phyloP scores from a whole-genome alignment of 2,888 invertebrate species.

The Ormyrus nitidulus region DNA sequence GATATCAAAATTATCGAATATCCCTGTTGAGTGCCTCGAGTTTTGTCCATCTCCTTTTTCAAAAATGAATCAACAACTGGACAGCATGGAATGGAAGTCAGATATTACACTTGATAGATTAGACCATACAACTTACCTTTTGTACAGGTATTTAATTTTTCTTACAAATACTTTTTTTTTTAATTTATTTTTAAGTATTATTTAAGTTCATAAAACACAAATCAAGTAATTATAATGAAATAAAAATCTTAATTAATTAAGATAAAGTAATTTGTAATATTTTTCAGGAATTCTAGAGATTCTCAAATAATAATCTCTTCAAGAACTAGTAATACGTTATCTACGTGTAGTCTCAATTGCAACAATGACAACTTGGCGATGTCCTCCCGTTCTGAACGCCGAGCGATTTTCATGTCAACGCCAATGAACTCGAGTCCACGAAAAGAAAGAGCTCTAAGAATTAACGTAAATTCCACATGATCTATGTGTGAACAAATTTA shows the following conservation, averaged over 20 bases:
- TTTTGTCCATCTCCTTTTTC: conserved; percentile 78
- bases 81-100: conserved; percentile 79
- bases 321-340: conserved; percentile 76
- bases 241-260: neutral
- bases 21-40: conserved; percentile 80
- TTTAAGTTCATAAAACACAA: too few relatives aligned
- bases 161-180: conserved; percentile 15
- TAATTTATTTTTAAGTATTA: conserved; percentile 6
- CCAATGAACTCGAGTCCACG: conserved; percentile 78
- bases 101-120: conserved; percentile 78
- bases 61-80: conserved; percentile 79
- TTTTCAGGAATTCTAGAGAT: conserved; percentile 80
- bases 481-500: conserved; percentile 55
- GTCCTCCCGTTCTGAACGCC: neutral
- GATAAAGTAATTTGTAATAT: neutral
- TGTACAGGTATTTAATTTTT: conserved; percentile 79
- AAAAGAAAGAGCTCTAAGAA: conserved; percentile 84
- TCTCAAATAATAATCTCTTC: conserved; percentile 63
- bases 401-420: neutral
- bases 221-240: too few relatives aligned
- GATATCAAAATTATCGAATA: conserved; percentile 78
- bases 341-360: conserved; percentile 13
- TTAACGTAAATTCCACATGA: conserved; percentile 80
- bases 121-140: conserved; percentile 79
- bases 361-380: neutral